Conservation (phyloP, 2,888 invertebrate species). For the Andrena fulva region DNA sequence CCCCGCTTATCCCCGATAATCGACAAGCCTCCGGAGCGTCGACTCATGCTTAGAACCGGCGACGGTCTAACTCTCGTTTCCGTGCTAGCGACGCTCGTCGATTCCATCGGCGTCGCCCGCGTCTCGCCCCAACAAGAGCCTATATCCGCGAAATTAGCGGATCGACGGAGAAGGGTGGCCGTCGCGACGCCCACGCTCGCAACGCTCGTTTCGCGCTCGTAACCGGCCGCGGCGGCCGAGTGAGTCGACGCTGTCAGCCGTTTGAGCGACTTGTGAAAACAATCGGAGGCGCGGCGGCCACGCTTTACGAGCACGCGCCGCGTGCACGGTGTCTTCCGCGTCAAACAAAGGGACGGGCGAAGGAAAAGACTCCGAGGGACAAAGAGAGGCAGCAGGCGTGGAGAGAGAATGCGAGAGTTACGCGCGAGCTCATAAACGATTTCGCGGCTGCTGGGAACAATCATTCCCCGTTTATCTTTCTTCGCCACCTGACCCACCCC, state of each 20-base stretch:
- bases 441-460: constrained; percentile 28
- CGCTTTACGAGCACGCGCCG: constrained; percentile 42
- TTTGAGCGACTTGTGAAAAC: constrained; percentile 68
- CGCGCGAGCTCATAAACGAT: constrained; percentile 21
- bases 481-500: not conserved
- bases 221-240: not conserved
- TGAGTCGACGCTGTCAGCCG: constrained; percentile 29
- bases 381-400: not conserved
- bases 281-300: constrained; percentile 50
- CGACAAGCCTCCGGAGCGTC: constrained; percentile 22
- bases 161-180: not conserved
- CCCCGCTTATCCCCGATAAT: constrained; percentile 20
- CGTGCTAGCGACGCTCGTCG: constrained; percentile 26
- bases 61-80: not conserved
- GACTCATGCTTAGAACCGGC: constrained; percentile 27
- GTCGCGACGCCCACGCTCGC: not conserved
- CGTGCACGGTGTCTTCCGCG: constrained; percentile 8
- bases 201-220: constrained; percentile 24
- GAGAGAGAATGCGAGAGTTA: not conserved
- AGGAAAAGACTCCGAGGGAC: constrained; percentile 24
- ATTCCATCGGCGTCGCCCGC: constrained; percentile 12
- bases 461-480: constrained; percentile 9
- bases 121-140: not conserved
- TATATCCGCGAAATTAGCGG: not conserved
- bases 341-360: constrained; percentile 34